Evolutionary conservation across 2,113 vertebrate species (phyloP).

Genomic region (Upupa epops): DNA sequence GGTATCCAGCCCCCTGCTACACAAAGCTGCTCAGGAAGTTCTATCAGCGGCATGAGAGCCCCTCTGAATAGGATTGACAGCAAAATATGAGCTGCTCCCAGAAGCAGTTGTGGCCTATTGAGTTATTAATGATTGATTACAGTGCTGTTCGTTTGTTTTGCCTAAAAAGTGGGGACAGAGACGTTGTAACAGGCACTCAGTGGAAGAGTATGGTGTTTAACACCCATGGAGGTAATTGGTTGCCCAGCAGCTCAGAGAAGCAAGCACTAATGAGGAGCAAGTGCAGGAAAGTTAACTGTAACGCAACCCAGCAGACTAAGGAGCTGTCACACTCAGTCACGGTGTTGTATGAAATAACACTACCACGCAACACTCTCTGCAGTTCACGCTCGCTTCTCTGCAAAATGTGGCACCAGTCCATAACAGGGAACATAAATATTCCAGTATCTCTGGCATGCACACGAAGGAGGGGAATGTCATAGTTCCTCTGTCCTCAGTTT

Average conservation of each 20-base stretch:
- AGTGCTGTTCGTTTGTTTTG: neutral
- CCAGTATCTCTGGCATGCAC: neutral
- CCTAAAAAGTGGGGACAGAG: neutral
- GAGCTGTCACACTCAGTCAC: neutral
- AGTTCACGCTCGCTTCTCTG: neutral
- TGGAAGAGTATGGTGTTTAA: neutral
- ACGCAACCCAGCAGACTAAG: neutral
- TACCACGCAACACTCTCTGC: neutral
- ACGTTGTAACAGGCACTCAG: fast-evolving
- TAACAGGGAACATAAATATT: neutral
- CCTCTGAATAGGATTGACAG: neutral
- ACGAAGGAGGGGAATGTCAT: neutral
- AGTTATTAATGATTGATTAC: neutral
- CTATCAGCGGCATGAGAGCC: neutral
- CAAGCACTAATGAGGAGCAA: neutral
- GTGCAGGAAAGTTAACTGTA: neutral
- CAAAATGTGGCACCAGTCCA: neutral
- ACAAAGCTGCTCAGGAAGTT: neutral
- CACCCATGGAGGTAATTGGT: neutral
- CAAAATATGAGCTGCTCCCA: neutral
- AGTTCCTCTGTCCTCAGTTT: neutral
- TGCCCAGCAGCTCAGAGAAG: neutral
- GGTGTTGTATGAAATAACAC: neutral
- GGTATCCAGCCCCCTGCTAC: neutral
- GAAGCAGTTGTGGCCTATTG: neutral